Conservation (phyloP, 1,140 invertebrate genomes). For the Diachasmimorpha longicaudata region DNA sequence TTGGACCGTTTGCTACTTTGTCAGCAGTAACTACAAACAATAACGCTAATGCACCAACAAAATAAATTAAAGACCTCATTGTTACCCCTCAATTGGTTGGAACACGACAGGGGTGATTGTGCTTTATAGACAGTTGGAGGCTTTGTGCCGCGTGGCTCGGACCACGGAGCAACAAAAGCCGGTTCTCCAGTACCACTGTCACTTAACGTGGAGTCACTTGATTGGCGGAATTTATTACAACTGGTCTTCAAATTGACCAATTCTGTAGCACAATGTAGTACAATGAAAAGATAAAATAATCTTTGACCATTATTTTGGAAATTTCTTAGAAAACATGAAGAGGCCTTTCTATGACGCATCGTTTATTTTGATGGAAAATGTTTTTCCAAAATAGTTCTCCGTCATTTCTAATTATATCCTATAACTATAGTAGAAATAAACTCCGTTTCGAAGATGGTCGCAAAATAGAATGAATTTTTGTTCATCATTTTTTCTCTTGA, state of each 20-base stretch:
- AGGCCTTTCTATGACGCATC: too few relatives aligned
- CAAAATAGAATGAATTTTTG: too few relatives aligned
- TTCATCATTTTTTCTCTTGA: too few relatives aligned
- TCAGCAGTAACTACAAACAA: conserved; percentile 27
- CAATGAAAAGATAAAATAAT: too few relatives aligned
- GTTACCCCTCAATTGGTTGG: background rate
- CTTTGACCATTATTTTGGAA: too few relatives aligned
- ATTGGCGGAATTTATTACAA: background rate
- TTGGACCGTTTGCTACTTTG: conserved; percentile 68
- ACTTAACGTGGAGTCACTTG: background rate
- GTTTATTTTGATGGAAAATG: too few relatives aligned
- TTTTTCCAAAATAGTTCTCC: too few relatives aligned
- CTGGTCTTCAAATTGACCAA: background rate
- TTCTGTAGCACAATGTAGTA: background rate
- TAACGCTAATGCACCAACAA: background rate
- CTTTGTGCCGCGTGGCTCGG: background rate
- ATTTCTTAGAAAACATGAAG: too few relatives aligned
- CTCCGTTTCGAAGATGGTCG: too few relatives aligned
- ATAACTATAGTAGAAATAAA: too few relatives aligned
- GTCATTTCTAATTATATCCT: too few relatives aligned
- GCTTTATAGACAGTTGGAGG: background rate
- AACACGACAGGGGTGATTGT: background rate
- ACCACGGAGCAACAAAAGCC: background rate
- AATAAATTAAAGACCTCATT: background rate
- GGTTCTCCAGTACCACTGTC: background rate